Conservation (phyloP, 2,888 invertebrate species). For the Hirtodrosophila histrioides region DNA sequence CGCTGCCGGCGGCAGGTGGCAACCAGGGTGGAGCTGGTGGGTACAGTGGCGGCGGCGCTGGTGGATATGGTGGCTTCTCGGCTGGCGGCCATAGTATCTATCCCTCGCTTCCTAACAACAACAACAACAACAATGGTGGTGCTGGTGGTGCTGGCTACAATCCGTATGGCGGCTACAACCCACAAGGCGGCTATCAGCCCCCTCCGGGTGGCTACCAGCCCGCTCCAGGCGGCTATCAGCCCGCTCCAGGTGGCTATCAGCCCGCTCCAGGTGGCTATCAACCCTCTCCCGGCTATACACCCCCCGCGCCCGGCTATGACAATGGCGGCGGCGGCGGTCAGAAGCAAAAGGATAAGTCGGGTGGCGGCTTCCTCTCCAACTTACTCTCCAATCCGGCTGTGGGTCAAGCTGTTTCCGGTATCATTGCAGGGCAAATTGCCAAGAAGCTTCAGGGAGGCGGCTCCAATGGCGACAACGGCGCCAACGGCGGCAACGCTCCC, state of each 20-base stretch:
- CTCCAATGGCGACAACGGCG: slow-evolving; percentile 36
- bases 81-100: slow-evolving; percentile 83
- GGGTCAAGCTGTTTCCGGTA: slow-evolving; percentile 83
- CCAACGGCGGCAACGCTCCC: slow-evolving; percentile 55
- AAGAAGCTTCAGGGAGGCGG: slow-evolving; percentile 82
- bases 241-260: slow-evolving; percentile 69
- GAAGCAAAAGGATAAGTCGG: slow-evolving; percentile 81
- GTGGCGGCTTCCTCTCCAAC: slow-evolving; percentile 82
- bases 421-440: slow-evolving; percentile 83
- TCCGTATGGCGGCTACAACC: slow-evolving; percentile 71
- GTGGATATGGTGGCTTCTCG: slow-evolving; percentile 82
- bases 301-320: slow-evolving; percentile 80
- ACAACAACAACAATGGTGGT: slow-evolving; percentile 24
- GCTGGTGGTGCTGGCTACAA: slow-evolving; percentile 55
- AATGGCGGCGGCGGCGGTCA: slow-evolving; percentile 60
- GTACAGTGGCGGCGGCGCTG: slow-evolving; percentile 71
- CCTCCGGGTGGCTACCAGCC: slow-evolving; percentile 56
- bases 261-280: slow-evolving; percentile 69
- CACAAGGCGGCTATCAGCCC: slow-evolving; percentile 67
- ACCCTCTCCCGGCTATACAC: slow-evolving; percentile 72
- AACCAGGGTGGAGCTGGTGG: slow-evolving; percentile 58
- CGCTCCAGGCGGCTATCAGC: slow-evolving; percentile 62
- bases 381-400: slow-evolving; percentile 83
- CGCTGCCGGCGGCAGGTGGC: slow-evolving; percentile 65
- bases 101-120: slow-evolving; percentile 77